Base-by-base conservation (phyloP, 1,140 invertebrate species). In the Agrypnia vestita region DNA sequence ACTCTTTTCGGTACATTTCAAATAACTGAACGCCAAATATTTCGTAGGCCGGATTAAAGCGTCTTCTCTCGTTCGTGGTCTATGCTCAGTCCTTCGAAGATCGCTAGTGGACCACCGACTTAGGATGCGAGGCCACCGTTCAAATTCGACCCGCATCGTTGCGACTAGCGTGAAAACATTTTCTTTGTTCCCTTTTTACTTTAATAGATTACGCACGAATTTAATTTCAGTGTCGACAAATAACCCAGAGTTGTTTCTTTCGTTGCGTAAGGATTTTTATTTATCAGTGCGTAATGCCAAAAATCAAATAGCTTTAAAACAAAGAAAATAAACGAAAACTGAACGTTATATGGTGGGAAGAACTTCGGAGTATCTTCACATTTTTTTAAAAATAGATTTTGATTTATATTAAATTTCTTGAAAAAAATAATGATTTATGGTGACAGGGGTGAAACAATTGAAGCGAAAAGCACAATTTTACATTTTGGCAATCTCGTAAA, bases 191-290 rank as follows among this genome's bases (percentile, higher is more conserved):
- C 46, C 19, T 8, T 9, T 51, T 51, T 19, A 17, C 47, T 53
- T 51, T 25, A 53, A 71, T 43, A 71, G 67, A 71, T 71, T 71
- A 47, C 67, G 67, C 67, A 71, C 67, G 67, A 71, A 71, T 71
- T 71, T 71, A 71, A 71, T 71, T 71, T 71, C 49, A 71, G 67
- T 71, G 49, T 71, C 21, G 13, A 71, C 67, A 71, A 71, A 71
- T 46, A 71, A 49, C 21, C 6, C 25, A 35, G 67, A 46, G 44
- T 17, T 51, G n/a, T 71, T 71, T 43, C 35, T 64, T 12, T 35
- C 9, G 25, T 15, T 64, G 61, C 35, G 61, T 64, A 4, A 35
- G 61, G 19, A 25, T 21, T 43, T 64, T 64, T 35, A 35, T 64
- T 64, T 64, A 43, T 25, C 17, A 46, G 67, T 13, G 12, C 15